Percentiles rank a stretch among this genome's conserved stretches.
Evolutionary conservation across 2,113 vertebrate genomes (phyloP).

Genomic region (Chroicocephalus ridibundus): DNA sequence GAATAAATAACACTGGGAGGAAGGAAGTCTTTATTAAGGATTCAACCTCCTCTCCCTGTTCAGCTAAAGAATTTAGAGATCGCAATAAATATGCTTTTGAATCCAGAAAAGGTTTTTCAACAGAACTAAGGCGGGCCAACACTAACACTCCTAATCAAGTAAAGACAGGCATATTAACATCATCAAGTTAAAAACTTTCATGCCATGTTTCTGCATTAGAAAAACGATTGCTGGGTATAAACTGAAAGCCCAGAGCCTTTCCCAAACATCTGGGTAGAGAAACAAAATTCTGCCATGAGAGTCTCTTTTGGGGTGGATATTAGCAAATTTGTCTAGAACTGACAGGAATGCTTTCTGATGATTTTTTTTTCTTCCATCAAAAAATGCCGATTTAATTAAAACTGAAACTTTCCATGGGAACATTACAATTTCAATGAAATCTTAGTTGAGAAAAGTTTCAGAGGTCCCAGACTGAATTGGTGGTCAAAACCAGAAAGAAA

Average conservation of each 20-base stretch:
- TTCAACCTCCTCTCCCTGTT: background rate
- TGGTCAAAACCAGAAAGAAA: background rate
- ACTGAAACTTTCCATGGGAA: background rate
- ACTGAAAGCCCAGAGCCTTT: background rate
- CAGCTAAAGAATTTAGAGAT: constrained; percentile 1
- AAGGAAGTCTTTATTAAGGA: constrained; percentile 38
- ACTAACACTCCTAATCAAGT: background rate
- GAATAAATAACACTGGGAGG: constrained; percentile 14
- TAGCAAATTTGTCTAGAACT: background rate
- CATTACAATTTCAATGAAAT: background rate
- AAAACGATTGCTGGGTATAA: background rate
- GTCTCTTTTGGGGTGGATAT: background rate
- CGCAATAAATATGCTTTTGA: constrained; percentile 8
- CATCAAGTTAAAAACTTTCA: background rate
- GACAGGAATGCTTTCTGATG: background rate
- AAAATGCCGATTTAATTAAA: background rate
- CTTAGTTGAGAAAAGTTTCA: background rate
- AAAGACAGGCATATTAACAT: background rate
- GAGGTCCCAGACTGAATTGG: background rate
- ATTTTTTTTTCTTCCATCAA: background rate
- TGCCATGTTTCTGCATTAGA: background rate
- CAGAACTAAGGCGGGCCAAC: background rate
- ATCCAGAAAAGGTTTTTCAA: background rate
- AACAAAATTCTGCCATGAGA: background rate
- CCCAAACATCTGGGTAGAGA: background rate